Percentiles rank a stretch among this genome's conserved stretches.
Evolutionary conservation across 2,888 invertebrate genomes (phyloP).

Genomic region (Apoda limacodes): DNA sequence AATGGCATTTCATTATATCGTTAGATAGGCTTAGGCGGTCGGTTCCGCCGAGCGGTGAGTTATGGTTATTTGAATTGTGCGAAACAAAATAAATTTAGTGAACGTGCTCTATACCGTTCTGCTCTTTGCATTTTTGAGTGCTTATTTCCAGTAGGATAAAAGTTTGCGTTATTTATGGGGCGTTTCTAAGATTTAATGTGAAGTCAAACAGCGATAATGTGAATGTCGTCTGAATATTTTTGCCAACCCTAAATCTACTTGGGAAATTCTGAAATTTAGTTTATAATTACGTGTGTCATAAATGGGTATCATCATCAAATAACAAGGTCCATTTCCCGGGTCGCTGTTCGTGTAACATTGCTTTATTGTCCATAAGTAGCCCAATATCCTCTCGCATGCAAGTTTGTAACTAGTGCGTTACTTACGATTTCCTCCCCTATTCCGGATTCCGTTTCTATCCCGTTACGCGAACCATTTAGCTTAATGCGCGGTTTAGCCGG

Average conservation of each 20-base stretch:
- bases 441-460: conserved; percentile 31
- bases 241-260: conserved; percentile 17
- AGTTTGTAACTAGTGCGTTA: conserved; percentile 34
- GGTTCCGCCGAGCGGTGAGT: conserved; percentile 49
- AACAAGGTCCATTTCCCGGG: conserved; percentile 49
- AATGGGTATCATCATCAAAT: conserved; percentile 32
- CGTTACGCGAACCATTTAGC: conserved; percentile 63
- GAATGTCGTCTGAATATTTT: conserved; percentile 52
- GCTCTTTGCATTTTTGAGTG: conserved; percentile 71
- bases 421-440: conserved; percentile 55
- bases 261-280: background rate
- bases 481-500: conserved; percentile 63
- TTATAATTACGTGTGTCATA: conserved; percentile 5
- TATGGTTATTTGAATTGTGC: conserved; percentile 71
- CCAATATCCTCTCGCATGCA: conserved; percentile 33
- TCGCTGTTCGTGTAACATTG: conserved; percentile 37
- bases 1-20: conserved; percentile 68
- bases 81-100: conserved; percentile 70
- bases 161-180: conserved; percentile 66
- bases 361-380: conserved; percentile 61
- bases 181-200: conserved; percentile 66
- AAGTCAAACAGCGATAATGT: conserved; percentile 68
- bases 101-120: conserved; percentile 67
- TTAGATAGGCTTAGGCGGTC: conserved; percentile 60
- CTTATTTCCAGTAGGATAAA: conserved; percentile 69